Base-by-base conservation (phyloP, 1,140 invertebrate species). In the Heliothis virescens region DNA sequence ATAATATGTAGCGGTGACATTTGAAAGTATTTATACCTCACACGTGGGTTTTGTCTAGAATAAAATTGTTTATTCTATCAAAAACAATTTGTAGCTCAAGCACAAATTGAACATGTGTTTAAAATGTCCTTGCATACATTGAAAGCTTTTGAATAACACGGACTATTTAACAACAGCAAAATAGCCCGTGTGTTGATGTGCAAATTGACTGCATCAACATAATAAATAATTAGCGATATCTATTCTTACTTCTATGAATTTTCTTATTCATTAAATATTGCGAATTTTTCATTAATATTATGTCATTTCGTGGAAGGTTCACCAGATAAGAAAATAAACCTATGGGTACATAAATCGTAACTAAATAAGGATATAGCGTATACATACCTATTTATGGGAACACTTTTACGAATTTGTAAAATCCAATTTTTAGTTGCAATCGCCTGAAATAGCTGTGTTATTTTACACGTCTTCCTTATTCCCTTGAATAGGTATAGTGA, bases 91-190 rank as follows among this genome's bases (percentile, higher is more conserved):
- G 11, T 12, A 50, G 16, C 47, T 12, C 4, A 50, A 29, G 57
- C 12, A 29, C 26, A 29, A 13, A 26, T 26, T 26, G 21, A 60
- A 60, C 57, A 59, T 59, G 16, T 60, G 57, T 60, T 60, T 21
- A 60, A 60, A 12, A 60, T 60, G 57, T 60, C 21, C 13, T 60
- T 69, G 57, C 57, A 50, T 69, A 69, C 34, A 41, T n/a, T 63
- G 29, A 34, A 63, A 9, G 15, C 34, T 16, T 15, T 63, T 63
- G n/a, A 29, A 16, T 41, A 29, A 16, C 47, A n/a, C 47, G 48
- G n/a, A n/a, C n/a, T 26, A 12, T 69, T 18, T 69, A 11, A 18
- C 26, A 52, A 48, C 5, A 5, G 9, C 34, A 41, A 41, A 41
- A 41, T 41, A 41, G 34, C 34, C 9, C 34, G 5, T 41, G 34